Evolutionary conservation across 2,113 vertebrate species (phyloP), one percentile per base, ranked within the genome.

Genomic region (Sarotherodon lohbergeri): DNA sequence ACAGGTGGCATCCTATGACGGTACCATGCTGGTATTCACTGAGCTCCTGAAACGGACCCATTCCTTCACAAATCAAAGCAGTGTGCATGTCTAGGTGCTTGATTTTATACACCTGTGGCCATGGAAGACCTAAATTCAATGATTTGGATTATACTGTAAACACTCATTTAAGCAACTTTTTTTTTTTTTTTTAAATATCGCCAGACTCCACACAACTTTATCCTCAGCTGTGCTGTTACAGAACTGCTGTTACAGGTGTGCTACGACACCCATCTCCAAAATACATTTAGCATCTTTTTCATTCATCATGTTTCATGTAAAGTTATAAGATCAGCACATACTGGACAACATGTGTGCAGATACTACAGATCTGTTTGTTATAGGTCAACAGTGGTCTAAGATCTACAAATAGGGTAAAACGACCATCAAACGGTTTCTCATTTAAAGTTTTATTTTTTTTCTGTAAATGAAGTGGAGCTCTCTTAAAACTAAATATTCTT

Each of bases 251-350:
- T 4, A 66, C 32, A 71, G 66, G 39, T 43, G 13, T 73, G 13
- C 13, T 48, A 46, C 5, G 0, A 13, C 34, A 39, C 39, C 0
- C 0, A 73, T 17, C 66, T 32, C 24, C 16, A 0, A 29, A 48
- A 12, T 48, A 48, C 16, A 48, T 48, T 48, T 48, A 19, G 43
- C 1, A 11, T 50, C 4, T 48, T 78, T 50, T 78, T 50, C 43
- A 29, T 32, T 50, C 43, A 50, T 50, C 17, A 5, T 50, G 10
- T 78, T 10, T 4, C 14, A 48, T 78, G 16, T 50, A 32, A 78
- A 50, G 41, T 48, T 76, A 29, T 48, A 46, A 27, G 68, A 73
- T 27, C 14, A 48, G 41, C 68, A 29, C 41, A 48, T 73, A 29
- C 22, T 48, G 24, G 71, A 50, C 43, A 78, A 50, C 24, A 50